Conservation (phyloP, 1,140 invertebrate species). For the Ylistrum balloti region DNA sequence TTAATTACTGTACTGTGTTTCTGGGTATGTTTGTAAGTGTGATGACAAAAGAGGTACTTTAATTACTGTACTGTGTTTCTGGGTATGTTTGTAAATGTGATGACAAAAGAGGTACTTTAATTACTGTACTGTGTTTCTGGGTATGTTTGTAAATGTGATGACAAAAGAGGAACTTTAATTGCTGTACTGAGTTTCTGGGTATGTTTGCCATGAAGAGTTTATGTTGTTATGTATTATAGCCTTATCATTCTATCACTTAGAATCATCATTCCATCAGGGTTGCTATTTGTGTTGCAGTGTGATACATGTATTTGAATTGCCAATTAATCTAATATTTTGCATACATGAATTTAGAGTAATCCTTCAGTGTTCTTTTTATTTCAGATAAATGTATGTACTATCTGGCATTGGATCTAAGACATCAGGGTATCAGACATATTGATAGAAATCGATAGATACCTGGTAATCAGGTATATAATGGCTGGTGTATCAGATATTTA, state of each 20-base stretch:
- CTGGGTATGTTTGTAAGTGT: neutral
- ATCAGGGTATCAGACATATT: too few species aligned
- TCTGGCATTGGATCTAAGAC: too few species aligned
- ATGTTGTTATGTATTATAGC: neutral
- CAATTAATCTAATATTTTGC: neutral
- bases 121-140: too few species aligned
- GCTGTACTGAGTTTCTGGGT: neutral
- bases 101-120: neutral
- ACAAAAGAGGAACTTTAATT: neutral
- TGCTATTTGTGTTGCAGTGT: neutral
- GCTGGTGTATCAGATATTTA: too few species aligned
- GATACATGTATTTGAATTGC: neutral
- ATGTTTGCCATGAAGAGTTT: neutral
- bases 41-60: neutral
- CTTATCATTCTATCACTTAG: neutral
- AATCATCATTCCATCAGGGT: neutral
- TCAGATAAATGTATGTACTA: too few species aligned
- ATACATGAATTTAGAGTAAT: too few species aligned
- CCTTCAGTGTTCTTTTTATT: too few species aligned
- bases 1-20: neutral
- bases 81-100: neutral
- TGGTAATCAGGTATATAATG: too few species aligned
- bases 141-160: neutral
- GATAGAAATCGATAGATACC: too few species aligned
- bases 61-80: neutral